phyloP scores from a whole-genome alignment of 2,113 vertebrate genomes.

The Chamaetylas fuelleborni region DNA sequence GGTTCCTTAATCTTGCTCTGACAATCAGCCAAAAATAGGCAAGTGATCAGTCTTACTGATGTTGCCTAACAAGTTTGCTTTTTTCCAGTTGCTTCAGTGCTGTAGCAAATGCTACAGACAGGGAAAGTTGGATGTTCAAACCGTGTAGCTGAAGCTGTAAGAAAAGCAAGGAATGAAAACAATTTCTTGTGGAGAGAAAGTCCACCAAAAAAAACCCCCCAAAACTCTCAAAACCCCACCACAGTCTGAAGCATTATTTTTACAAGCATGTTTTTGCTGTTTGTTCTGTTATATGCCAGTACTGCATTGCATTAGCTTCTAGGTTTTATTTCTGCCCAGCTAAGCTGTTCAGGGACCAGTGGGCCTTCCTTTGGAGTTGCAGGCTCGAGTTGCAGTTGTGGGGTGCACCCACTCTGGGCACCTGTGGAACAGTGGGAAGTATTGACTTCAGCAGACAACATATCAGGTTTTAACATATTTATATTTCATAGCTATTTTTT shows the following conservation, averaged over 20 bases:
- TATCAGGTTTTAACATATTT: background rate
- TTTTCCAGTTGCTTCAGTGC: background rate
- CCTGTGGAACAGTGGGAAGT: background rate
- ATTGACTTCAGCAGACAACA: background rate
- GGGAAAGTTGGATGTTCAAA: background rate
- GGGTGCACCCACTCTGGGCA: fast-evolving
- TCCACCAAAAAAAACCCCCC: background rate
- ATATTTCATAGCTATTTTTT: background rate
- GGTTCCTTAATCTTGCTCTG: background rate
- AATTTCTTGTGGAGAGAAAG: background rate
- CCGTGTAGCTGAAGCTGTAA: background rate
- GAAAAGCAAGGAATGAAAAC: background rate
- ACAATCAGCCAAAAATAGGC: background rate
- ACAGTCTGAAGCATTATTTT: background rate
- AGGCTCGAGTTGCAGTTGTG: background rate
- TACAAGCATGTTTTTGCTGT: background rate
- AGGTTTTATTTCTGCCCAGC: background rate
- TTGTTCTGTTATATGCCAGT: background rate
- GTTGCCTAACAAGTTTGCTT: background rate
- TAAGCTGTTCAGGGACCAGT: background rate
- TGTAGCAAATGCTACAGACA: background rate
- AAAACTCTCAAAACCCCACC: background rate
- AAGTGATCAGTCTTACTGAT: background rate
- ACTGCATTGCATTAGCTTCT: background rate
- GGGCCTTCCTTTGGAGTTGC: background rate